A percentile compares a stretch with the other conserved stretches of the same genome.
phyloP scores from a whole-genome alignment of 2,888 invertebrate species.

The Chrysolina haemoptera region DNA sequence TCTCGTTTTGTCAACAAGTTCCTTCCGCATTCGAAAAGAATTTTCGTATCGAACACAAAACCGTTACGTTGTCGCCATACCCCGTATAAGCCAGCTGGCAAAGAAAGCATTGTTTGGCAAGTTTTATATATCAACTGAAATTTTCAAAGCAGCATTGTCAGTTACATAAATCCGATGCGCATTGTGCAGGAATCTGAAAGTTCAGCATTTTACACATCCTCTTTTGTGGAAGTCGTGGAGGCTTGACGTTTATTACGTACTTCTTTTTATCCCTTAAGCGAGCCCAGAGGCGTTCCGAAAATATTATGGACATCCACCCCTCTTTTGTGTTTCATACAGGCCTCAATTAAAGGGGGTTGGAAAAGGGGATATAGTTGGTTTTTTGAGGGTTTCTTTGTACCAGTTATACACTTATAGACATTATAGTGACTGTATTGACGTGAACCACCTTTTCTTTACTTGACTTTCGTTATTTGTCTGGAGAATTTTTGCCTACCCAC shows the following conservation, averaged over 20 bases:
- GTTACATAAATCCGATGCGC: constrained; percentile 50
- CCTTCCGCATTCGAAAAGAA: too few species aligned
- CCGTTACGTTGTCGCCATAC: neutral
- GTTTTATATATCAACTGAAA: constrained; percentile 37
- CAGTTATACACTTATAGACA: neutral
- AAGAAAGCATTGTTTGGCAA: constrained; percentile 29
- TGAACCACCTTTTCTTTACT: too few species aligned
- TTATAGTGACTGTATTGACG: too few species aligned
- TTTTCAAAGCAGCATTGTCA: constrained; percentile 40
- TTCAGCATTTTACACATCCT: constrained; percentile 54
- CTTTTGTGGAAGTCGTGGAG: constrained; percentile 55
- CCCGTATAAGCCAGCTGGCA: neutral
- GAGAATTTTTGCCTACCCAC: too few species aligned
- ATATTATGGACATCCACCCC: constrained; percentile 30
- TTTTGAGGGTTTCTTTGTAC: neutral
- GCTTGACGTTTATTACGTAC: constrained; percentile 60
- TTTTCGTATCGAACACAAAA: too few species aligned
- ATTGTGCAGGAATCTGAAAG: constrained; percentile 51
- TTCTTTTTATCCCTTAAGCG: constrained; percentile 57
- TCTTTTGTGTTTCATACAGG: constrained; percentile 21
- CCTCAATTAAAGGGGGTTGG: constrained; percentile 24
- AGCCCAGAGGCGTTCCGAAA: constrained; percentile 36
- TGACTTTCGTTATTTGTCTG: too few species aligned
- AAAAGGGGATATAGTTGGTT: neutral
- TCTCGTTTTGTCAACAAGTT: too few species aligned